phyloP scores from a whole-genome alignment of 2,797 vertebrate genomes.

The Furcifer pardalis region DNA sequence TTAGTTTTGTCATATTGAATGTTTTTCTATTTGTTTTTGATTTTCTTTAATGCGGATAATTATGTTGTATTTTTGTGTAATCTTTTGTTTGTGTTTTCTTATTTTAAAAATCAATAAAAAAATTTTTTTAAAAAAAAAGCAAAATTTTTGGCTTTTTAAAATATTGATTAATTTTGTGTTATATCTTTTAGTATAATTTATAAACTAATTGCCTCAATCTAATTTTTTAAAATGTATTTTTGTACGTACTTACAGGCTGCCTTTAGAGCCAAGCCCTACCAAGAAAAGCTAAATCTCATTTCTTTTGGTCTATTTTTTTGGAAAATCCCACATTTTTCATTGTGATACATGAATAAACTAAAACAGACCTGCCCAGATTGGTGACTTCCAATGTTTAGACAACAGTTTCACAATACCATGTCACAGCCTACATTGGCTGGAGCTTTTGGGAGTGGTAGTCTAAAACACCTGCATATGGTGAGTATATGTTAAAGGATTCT shows the following conservation, averaged over 20 bases:
- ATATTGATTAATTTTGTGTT: background rate
- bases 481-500: background rate
- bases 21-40: too few relatives aligned
- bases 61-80: too few relatives aligned
- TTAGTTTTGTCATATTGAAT: too few relatives aligned
- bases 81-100: too few relatives aligned
- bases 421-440: background rate
- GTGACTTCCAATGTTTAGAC: background rate
- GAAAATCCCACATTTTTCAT: background rate
- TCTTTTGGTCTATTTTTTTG: background rate
- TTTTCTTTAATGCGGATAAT: too few relatives aligned
- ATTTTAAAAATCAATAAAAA: too few relatives aligned
- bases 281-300: background rate
- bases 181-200: background rate
- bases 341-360: background rate
- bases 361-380: background rate
- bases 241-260: background rate
- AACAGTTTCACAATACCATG: background rate
- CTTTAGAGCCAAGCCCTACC: background rate
- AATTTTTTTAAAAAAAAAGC: too few relatives aligned
- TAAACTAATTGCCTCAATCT: background rate
- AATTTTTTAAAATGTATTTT: background rate
- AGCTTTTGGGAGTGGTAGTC: background rate
- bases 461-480: background rate
- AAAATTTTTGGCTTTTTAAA: background rate